A percentile compares a stretch with the other conserved stretches of the same genome.
Evolutionary conservation across 2,888 invertebrate species (phyloP).

Genomic region (Ernsta delagoae): DNA sequence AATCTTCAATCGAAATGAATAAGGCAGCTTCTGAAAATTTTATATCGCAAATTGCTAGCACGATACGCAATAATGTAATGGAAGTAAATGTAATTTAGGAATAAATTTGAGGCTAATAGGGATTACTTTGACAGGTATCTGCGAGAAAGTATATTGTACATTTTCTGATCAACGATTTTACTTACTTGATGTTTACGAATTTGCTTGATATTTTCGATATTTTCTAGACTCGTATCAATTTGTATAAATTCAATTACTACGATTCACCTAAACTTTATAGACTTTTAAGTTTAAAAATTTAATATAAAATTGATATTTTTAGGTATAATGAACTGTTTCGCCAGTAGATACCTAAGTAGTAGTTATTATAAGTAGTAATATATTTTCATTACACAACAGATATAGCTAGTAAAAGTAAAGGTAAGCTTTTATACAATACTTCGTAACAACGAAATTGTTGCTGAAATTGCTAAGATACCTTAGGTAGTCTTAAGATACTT

Average conservation of each 20-base stretch:
- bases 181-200: background rate
- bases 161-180: background rate
- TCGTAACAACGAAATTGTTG: no score
- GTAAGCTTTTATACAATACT: no score
- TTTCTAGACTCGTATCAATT: background rate
- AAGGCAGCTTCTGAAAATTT: slow-evolving; percentile 25
- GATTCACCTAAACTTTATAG: background rate
- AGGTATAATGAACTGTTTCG: no score
- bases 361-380: no score
- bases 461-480: no score
- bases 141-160: background rate
- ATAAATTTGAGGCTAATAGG: slow-evolving; percentile 20
- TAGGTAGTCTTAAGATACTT: no score
- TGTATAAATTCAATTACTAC: background rate
- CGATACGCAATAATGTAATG: slow-evolving; percentile 26
- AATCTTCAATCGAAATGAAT: slow-evolving; percentile 30
- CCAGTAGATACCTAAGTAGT: no score
- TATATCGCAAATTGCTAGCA: slow-evolving; percentile 22
- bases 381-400: no score
- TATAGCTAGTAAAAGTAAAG: no score
- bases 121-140: slow-evolving; percentile 11
- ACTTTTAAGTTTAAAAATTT: background rate
- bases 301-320: no score
- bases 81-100: slow-evolving; percentile 26
- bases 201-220: background rate